Evolutionary conservation across 2,797 vertebrate species (phyloP), one percentile per base, ranked within the genome.

Genomic region (Chrysolophus pictus): DNA sequence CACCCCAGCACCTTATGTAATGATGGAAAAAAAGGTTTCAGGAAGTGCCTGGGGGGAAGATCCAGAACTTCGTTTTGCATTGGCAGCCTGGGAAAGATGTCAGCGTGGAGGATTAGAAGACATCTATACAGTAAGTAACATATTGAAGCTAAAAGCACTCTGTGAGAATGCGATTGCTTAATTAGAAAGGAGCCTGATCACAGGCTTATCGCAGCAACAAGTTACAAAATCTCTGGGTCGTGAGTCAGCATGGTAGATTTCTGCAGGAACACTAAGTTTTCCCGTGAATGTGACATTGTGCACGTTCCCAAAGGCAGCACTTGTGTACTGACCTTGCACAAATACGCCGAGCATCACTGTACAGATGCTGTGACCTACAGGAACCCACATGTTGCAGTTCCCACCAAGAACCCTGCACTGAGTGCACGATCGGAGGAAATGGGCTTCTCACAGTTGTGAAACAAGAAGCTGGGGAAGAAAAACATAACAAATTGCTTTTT

Each of bases 61-160:
- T 91, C 77, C 68, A 94, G 78, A 94, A 85, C 26, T 46, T 88
- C 33, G 42, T 93, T 93, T 88, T 85, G 79, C 53, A 22, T 64
- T 94, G 94, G 94, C 93, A 96, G 86, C 78, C 90, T 89, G 69
- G 94, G 81, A 90, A 77, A 94, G 93, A 64, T 88, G 94, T 94
- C 72, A 72, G 69, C 75, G 93, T 91, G 83, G 83, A 91, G 92
- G 85, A 90, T 81, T 86, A 88, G 85, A 72, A 89, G 86, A 91
- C 0, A 19, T 84, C 37, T 23, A 22, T 53, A 79, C 73, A 85
- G 84, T n/a, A 90, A 95, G 78, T 84, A 71, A 76, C 93, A 88
- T 90, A 93, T 6, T 95, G 90, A 82, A 94, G 81, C 86, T 95
- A 84, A 93, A 95, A 91, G 78, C 0, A 0, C 49, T 74, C 81